Conservation (phyloP, 1,140 invertebrate genomes). For the Zaprionus tsacasi region DNA sequence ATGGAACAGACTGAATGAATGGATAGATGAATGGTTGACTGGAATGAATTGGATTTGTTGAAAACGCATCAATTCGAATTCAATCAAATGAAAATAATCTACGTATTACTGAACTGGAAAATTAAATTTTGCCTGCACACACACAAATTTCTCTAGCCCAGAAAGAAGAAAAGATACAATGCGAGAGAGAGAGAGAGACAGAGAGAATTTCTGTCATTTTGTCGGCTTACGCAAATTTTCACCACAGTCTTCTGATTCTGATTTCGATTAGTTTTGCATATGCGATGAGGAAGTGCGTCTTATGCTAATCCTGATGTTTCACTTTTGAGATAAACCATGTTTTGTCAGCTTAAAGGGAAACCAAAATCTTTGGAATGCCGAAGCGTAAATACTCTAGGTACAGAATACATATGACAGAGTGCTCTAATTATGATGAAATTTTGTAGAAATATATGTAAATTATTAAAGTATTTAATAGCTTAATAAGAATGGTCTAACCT, state of each 20-base stretch:
- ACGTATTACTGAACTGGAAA: constrained; percentile 44
- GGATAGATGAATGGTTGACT: constrained; percentile 13
- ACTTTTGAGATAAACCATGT: background rate
- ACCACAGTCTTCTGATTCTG: background rate
- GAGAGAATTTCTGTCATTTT: constrained; percentile 7
- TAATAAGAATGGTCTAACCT: background rate
- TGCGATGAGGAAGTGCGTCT: background rate
- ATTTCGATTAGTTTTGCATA: constrained; percentile 19
- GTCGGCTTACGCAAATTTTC: constrained; percentile 2
- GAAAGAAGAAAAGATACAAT: too few relatives aligned
- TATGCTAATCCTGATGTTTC: background rate
- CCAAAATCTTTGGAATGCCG: background rate
- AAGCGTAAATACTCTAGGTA: background rate
- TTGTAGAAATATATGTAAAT: background rate
- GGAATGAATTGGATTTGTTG: constrained; percentile 39
- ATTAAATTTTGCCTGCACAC: constrained; percentile 29
- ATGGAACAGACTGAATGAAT: background rate
- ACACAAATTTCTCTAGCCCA: background rate
- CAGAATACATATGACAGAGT: background rate
- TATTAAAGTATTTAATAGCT: background rate
- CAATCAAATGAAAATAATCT: constrained; percentile 60
- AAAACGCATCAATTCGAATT: constrained; percentile 50
- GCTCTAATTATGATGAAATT: background rate
- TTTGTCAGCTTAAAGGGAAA: background rate
- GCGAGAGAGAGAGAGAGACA: too few relatives aligned